These are phyloP conservation scores for Aphelocoma coerulescens DNA, from an alignment of 2,113 vertebrate genomes.

Conservation along the genomic window DNA sequence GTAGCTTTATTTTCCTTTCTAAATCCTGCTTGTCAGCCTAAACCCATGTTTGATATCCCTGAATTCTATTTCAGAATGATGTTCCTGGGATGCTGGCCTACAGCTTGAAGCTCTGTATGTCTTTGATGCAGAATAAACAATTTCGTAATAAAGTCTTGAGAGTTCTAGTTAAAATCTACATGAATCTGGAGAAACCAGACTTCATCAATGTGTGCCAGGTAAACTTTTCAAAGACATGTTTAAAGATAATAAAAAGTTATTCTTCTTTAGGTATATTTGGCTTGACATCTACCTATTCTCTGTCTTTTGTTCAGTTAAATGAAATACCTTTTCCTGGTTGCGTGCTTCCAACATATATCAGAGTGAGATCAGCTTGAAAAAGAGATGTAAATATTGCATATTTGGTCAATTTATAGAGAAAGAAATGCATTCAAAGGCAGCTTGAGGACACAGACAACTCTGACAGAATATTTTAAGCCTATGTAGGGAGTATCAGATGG, in stretches of 20 bases:
- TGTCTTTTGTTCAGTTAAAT: neutral
- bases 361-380: neutral
- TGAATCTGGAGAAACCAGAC: slow-evolving; percentile 98
- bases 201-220: slow-evolving; percentile 99
- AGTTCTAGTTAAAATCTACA: slow-evolving; percentile 97
- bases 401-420: neutral
- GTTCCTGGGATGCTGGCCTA: slow-evolving; percentile 96
- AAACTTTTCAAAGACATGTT: neutral
- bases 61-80: slow-evolving; percentile 82
- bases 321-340: neutral
- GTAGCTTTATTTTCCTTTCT: neutral
- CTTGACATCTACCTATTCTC: neutral
- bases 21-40: neutral
- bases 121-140: slow-evolving; percentile 98
- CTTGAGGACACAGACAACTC: neutral
- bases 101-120: slow-evolving; percentile 99
- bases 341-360: accelerated
- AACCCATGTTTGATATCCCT: neutral
- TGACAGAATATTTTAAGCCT: neutral
- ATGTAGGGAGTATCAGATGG: neutral
- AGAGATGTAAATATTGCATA: neutral
- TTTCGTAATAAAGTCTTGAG: slow-evolving; percentile 95
- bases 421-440: neutral
- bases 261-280: neutral
- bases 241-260: neutral